phyloP scores from a whole-genome alignment of 2,113 vertebrate species.

The Hippocampus barbouri region DNA sequence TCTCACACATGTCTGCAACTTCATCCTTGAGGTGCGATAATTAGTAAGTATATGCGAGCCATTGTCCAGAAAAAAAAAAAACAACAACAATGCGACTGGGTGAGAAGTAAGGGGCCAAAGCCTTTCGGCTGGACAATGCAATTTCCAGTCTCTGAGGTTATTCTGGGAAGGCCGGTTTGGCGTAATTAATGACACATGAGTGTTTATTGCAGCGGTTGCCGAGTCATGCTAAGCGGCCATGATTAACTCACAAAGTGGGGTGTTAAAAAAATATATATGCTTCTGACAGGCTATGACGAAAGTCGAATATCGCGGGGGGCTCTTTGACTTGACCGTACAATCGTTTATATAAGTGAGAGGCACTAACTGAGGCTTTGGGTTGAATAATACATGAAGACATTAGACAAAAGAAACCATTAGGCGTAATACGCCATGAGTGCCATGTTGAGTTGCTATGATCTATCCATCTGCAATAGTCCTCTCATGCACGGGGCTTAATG shows the following conservation, averaged over 20 bases:
- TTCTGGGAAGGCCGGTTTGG: conserved; percentile 31
- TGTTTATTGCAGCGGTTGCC: conserved; percentile 56
- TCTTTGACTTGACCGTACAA: conserved; percentile 2
- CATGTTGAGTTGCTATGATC: neutral
- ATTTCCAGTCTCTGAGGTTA: conserved; percentile 13
- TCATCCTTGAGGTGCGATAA: neutral
- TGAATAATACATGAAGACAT: conserved; percentile 12
- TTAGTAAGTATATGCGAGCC: neutral
- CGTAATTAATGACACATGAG: conserved; percentile 53
- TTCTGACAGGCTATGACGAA: neutral
- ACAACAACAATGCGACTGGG: conserved; percentile 2
- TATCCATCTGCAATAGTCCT: neutral
- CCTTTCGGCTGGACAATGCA: conserved; percentile 9
- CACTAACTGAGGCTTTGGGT: neutral
- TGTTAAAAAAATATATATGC: conserved; percentile 20
- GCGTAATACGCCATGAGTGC: neutral
- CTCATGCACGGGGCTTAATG: neutral
- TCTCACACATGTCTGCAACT: neutral
- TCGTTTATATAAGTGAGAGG: conserved; percentile 1
- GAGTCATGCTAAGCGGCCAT: conserved; percentile 36
- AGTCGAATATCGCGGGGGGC: neutral
- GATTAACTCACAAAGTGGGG: conserved; percentile 43
- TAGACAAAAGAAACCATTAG: neutral
- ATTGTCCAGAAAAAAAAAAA: neutral
- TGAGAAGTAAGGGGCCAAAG: neutral